Base-by-base conservation (phyloP, 2,113 vertebrate species). In the Notothenia rossii region DNA sequence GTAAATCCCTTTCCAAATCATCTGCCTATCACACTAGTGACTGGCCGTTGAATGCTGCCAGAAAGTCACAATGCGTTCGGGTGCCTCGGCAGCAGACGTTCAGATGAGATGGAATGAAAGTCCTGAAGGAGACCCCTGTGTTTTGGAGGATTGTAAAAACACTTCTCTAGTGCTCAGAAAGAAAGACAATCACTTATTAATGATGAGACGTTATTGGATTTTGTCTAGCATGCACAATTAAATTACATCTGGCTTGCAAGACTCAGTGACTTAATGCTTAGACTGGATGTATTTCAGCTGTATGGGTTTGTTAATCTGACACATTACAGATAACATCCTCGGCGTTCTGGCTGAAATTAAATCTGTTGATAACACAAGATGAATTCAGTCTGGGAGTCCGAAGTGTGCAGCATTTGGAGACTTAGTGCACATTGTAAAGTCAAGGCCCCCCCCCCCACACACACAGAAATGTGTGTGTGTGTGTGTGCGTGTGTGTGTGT, bases 1-100 rank as follows among this genome's bases (percentile, higher is more conserved):
- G 85, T 91, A 83, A 89, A 84, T 88, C 88, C 75, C 56, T 86
- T 36, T 86, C 85, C 71, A 86, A 88, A 91, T 90, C 84, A 69
- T 87, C 78, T 88, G 83, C 63, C 77, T 60, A 74, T 85, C 82
- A 46, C 58, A 10, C 55, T 75, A 72, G 84, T 72, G 77, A 79
- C 79, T 83, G 33, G 56, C 43, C 18, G 46, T 59, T 15, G 13
- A 77, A 43, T 3, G 53, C 77, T 90, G 91, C 92, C 92, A 90
- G 82, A 86, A 91, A 91, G 70, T 90, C 84, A 86, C 83, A 82
- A 69, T 78, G 86, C 66, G 84, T 88, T 76, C 79, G 83, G 82
- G 76, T 64, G 81, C 50, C 78, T 55, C 85, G 82, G 86, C 84
- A 78, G 64, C 13, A 64, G 69, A 54, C 6, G 7, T 73, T 25